A percentile compares a stretch with the other conserved stretches of the same genome.
These are phyloP conservation scores for Metopolophium dirhodum DNA, from an alignment of 1,140 invertebrate genomes.

Conservation along the genomic window DNA sequence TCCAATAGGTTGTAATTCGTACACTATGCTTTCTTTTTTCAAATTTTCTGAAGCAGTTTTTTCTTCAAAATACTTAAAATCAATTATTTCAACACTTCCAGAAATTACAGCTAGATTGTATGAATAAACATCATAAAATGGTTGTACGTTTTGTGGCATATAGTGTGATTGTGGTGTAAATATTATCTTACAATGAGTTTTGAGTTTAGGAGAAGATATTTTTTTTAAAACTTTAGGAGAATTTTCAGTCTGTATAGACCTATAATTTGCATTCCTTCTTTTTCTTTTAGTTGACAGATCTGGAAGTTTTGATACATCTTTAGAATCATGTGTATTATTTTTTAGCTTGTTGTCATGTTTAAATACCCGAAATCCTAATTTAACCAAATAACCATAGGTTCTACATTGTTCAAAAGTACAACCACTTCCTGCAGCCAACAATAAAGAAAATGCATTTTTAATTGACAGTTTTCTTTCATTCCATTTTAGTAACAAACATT, in stretches of 20 bases:
- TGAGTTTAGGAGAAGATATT: not conserved
- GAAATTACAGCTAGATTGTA: not conserved
- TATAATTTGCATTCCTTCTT: not conserved
- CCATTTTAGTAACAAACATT: conserved; percentile 66
- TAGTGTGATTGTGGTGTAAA: not conserved
- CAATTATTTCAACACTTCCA: not conserved
- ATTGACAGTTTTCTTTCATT: conserved; percentile 60
- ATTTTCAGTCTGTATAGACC: not conserved
- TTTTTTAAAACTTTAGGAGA: not conserved
- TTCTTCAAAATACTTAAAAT: not conserved
- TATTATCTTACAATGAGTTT: not conserved
- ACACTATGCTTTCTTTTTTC: not conserved
- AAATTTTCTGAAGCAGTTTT: not conserved
- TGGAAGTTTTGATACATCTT: not conserved
- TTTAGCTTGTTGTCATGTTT: conserved; percentile 56
- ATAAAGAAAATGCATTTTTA: conserved; percentile 69
- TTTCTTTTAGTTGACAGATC: not conserved
- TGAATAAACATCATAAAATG: conserved; percentile 22
- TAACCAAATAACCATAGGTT: conserved; percentile 70
- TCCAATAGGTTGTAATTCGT: not conserved
- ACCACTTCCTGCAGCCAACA: conserved; percentile 65
- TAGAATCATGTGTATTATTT: not conserved
- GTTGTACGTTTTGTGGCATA: not conserved
- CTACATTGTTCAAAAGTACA: conserved; percentile 68
- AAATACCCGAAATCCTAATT: conserved; percentile 65